A percentile compares a stretch with the other conserved stretches of the same genome.
Evolutionary conservation across 2,888 invertebrate genomes (phyloP).

Genomic region (Nasonia oneida): DNA sequence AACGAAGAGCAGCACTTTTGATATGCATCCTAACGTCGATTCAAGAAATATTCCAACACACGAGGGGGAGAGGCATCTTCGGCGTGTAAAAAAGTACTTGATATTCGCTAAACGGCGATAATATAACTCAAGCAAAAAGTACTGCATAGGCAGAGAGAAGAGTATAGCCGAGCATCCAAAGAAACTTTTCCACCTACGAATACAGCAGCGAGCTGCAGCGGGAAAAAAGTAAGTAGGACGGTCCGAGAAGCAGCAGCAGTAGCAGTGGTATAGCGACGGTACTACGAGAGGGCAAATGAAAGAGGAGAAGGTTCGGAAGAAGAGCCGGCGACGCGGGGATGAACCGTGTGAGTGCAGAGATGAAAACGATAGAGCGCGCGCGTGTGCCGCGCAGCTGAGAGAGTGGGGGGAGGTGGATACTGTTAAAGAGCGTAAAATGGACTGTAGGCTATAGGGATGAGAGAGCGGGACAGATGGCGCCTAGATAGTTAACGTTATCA

Average conservation of each 20-base stretch:
- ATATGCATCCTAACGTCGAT: no score
- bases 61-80: no score
- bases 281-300: neutral
- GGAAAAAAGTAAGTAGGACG: no score
- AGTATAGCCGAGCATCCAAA: neutral
- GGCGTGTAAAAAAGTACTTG: no score
- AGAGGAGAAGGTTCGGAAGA: neutral
- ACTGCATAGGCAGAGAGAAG: neutral
- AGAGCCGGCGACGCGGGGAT: neutral
- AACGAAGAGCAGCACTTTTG: no score
- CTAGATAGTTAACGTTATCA: constrained; percentile 69
- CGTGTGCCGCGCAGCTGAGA: neutral
- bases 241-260: neutral
- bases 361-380: constrained; percentile 26
- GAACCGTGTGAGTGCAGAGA: constrained; percentile 18
- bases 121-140: neutral
- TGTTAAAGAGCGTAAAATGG: constrained; percentile 43
- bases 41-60: no score
- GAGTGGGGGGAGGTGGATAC: neutral
- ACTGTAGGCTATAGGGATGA: neutral
- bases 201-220: neutral
- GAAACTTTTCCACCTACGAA: neutral
- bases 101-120: no score
- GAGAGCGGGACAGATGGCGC: constrained; percentile 38
- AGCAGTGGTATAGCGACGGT: neutral